Evolutionary conservation across 2,113 vertebrate genomes (phyloP).

Genomic region (human (Homo sapiens)): DNA sequence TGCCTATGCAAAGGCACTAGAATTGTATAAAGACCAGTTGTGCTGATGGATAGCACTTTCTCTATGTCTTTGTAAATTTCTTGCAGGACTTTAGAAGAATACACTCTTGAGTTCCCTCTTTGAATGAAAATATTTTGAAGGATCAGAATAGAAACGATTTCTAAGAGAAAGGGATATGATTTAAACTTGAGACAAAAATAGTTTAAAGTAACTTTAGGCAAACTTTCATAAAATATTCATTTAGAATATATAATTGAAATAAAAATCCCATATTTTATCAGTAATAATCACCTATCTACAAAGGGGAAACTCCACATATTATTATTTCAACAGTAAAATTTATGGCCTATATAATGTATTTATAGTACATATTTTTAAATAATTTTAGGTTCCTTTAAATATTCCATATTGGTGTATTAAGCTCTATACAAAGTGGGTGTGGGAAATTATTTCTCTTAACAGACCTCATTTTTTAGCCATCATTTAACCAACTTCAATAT

Average conservation of each 20-base stretch:
- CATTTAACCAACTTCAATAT: neutral
- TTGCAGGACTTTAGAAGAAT: neutral
- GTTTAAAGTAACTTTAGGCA: neutral
- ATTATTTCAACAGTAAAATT: neutral
- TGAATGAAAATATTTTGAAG: neutral
- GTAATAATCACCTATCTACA: neutral
- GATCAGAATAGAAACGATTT: neutral
- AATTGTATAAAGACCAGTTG: neutral
- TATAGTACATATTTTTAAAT: neutral
- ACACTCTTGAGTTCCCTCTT: neutral
- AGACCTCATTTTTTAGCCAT: neutral
- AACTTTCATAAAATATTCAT: conserved; percentile 1
- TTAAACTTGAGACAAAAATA: conserved; percentile 25
- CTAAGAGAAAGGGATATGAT: neutral
- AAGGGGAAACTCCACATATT: neutral
- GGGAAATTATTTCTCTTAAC: neutral
- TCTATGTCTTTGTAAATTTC: neutral
- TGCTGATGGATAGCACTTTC: neutral
- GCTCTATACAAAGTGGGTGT: neutral
- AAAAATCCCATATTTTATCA: neutral
- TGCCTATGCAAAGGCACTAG: neutral
- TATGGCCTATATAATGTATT: neutral
- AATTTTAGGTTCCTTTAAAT: neutral
- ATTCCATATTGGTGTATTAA: neutral
- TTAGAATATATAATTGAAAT: neutral